Evolutionary conservation across 2,888 invertebrate species (phyloP).

Genomic region (Melitaea athalia): DNA sequence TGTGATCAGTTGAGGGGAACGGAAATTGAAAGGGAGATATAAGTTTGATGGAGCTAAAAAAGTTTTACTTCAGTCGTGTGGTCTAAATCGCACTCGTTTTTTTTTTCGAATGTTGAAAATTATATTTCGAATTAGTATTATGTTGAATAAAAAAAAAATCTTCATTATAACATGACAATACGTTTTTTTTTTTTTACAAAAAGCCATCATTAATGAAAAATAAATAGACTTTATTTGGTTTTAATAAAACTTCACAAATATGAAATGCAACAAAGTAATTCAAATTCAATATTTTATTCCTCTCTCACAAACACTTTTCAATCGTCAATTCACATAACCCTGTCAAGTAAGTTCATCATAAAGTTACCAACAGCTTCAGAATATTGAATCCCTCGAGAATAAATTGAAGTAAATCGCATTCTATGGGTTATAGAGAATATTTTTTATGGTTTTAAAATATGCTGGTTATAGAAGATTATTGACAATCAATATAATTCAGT

Average conservation of each 20-base stretch:
- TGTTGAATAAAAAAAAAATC: no score
- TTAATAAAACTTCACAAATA: background rate
- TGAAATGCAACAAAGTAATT: conserved; percentile 1
- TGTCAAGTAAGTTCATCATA: conserved; percentile 7
- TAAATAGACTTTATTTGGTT: background rate
- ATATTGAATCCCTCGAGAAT: conserved; percentile 3
- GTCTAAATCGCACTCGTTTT: no score
- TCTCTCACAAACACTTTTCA: conserved; percentile 9
- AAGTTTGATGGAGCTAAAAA: no score
- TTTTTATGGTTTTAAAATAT: background rate
- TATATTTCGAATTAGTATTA: no score
- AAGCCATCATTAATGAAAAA: background rate
- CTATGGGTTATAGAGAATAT: background rate
- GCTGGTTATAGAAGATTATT: background rate
- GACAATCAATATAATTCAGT: no score
- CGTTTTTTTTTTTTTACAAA: no score
- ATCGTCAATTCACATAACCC: conserved; percentile 6
- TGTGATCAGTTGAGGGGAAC: no score
- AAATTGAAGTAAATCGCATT: background rate
- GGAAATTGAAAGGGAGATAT: no score
- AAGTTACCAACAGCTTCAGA: conserved; percentile 5
- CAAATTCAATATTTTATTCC: conserved; percentile 5
- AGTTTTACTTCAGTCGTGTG: no score
- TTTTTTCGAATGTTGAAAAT: no score
- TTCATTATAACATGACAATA: no score